Evolutionary conservation across 2,888 invertebrate species (phyloP), one percentile per base, ranked within the genome.

Genomic region (Acanthoscelides obtectus): DNA sequence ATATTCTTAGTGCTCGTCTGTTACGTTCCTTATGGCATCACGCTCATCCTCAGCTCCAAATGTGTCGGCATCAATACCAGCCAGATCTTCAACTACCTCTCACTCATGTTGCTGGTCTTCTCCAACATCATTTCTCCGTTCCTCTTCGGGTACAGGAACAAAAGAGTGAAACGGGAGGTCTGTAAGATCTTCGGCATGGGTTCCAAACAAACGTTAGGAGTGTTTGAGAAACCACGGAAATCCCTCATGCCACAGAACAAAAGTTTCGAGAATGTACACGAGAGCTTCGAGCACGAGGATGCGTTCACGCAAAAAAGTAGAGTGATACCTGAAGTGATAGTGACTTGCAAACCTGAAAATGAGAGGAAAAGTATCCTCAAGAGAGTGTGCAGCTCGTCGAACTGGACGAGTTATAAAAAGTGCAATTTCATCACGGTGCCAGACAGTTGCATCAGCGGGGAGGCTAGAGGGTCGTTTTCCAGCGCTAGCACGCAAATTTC

Each of bases 81-180:
- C 74, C 86, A 86, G 71, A 73, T 87, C 45, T 87, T 88, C 79
- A 87, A 88, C 22, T 86, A 88, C 70, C 76, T 88, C 66, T 88
- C 89, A 20, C 80, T 92, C 72, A 85, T 91, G 72, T 84, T 93
- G 71, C 83, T 88, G 8, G 87, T 90, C 68, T 87, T 89, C 64
- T 91, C 92, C 69, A 88, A 90, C 70, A 87, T 90, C 66, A 87
- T 90, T 22, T 93, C 93, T 68, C 94, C 94, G 20, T 88, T 94
- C 81, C 87, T 94, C 69, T 94, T 94, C 83, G 93, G 93, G 63
- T 90, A 93, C 84, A 88, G 94, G 3, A 93, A 92, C 75, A 88
- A 91, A 20, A 87, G 92, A 22, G 90, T 93, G 1, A 88, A 89
- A 77, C 82, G 89, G 17, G 90, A 90, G 77, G 82, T 89, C 1